Evolutionary conservation across 2,888 invertebrate genomes (phyloP).

Genomic region (Resseliella maxima): DNA sequence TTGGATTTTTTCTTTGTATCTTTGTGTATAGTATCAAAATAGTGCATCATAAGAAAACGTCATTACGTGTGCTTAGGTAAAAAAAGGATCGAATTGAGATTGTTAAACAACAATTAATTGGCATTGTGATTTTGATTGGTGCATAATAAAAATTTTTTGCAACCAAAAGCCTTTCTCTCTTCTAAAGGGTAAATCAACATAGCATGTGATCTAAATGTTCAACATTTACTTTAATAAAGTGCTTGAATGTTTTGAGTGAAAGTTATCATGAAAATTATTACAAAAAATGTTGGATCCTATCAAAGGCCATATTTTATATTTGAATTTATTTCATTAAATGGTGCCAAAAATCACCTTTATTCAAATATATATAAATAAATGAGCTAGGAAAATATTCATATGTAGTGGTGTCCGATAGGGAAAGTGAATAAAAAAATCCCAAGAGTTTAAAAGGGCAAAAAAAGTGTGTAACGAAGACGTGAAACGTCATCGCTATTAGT

Average conservation of each 20-base stretch:
- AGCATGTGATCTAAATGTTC: not conserved
- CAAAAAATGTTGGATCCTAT: no score
- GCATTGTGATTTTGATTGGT: not conserved
- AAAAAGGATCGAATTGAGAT: not conserved
- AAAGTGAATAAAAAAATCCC: not conserved
- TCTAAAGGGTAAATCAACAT: not conserved
- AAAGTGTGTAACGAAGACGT: not conserved
- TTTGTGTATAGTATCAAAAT: not conserved
- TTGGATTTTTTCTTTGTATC: not conserved
- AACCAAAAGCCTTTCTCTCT: not conserved
- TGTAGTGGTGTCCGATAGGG: no score
- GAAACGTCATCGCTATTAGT: slow-evolving; percentile 1
- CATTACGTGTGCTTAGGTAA: not conserved
- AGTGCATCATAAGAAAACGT: not conserved
- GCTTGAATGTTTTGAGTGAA: no score
- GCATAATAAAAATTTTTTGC: not conserved
- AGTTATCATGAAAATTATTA: no score
- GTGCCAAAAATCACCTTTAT: no score
- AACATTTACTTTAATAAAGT: not conserved
- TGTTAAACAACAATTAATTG: slow-evolving; percentile 16
- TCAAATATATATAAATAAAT: no score
- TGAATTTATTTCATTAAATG: no score
- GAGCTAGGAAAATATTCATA: no score
- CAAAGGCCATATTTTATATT: no score
- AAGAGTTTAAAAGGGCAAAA: not conserved